Conservation (phyloP, 2,888 invertebrate genomes). For the Eutolmus rufibarbis region DNA sequence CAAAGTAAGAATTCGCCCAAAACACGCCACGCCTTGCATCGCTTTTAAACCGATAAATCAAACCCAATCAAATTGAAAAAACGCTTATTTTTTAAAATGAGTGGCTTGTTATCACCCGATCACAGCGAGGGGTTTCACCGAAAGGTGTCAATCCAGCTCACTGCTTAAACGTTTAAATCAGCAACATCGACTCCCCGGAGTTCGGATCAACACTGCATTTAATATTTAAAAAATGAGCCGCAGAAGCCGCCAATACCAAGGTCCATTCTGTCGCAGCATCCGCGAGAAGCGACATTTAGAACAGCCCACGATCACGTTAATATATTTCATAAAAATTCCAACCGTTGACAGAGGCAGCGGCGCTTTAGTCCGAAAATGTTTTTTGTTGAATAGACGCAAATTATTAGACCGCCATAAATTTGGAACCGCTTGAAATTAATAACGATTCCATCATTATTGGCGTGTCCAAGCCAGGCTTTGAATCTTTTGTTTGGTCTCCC, state of each 20-base stretch:
- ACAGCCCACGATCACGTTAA: neutral
- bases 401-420: constrained; percentile 36
- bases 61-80: constrained; percentile 7
- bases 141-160: constrained; percentile 26
- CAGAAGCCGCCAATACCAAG: neutral
- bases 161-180: constrained; percentile 12
- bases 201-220: neutral
- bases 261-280: neutral
- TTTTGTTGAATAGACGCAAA: constrained; percentile 35
- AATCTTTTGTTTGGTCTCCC: constrained; percentile 4
- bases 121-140: constrained; percentile 9
- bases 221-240: neutral
- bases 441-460: constrained; percentile 16
- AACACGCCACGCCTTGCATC: neutral
- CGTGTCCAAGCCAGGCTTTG: neutral
- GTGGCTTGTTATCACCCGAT: constrained; percentile 7
- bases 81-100: neutral
- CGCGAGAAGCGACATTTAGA: neutral
- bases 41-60: constrained; percentile 15
- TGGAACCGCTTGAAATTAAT: constrained; percentile 9
- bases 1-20: neutral
- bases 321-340: constrained; percentile 16
- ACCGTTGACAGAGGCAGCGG: neutral
- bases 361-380: neutral
- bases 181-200: constrained; percentile 17